Evolutionary conservation across 2,888 invertebrate genomes (phyloP).

Genomic region (Nasonia oneida): DNA sequence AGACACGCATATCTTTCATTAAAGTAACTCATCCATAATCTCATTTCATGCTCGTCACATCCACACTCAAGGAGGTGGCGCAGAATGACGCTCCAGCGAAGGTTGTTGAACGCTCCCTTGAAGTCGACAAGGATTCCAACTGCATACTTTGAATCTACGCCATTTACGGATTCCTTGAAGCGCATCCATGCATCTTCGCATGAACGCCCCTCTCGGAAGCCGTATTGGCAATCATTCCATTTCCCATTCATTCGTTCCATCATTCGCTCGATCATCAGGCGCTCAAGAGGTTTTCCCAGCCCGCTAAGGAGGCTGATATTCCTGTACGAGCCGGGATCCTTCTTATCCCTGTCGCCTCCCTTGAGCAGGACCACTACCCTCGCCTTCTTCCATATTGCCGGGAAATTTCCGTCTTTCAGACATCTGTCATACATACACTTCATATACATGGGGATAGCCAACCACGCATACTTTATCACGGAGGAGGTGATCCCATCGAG

Average conservation of each 20-base stretch:
- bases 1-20: not conserved
- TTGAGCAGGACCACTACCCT: too few species aligned
- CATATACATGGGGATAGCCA: too few species aligned
- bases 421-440: too few species aligned
- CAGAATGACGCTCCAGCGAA: slow-evolving; percentile 31
- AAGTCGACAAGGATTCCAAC: slow-evolving; percentile 49
- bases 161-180: not conserved
- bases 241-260: slow-evolving; percentile 7
- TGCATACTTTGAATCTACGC: not conserved
- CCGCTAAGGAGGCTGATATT: not conserved
- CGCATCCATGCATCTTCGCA: slow-evolving; percentile 31
- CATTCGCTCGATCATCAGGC: slow-evolving; percentile 21
- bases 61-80: not conserved
- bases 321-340: too few species aligned
- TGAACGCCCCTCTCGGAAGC: not conserved
- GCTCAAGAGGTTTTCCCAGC: not conserved
- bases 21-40: slow-evolving; percentile 28
- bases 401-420: too few species aligned
- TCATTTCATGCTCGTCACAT: slow-evolving; percentile 12
- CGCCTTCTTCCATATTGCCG: too few species aligned
- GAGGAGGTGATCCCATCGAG: too few species aligned
- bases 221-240: slow-evolving; percentile 10
- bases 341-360: too few species aligned
- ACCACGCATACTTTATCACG: too few species aligned
- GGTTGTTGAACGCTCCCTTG: slow-evolving; percentile 42